Conservation (phyloP, 2,888 invertebrate species). For the Brachyopa scutellaris region DNA sequence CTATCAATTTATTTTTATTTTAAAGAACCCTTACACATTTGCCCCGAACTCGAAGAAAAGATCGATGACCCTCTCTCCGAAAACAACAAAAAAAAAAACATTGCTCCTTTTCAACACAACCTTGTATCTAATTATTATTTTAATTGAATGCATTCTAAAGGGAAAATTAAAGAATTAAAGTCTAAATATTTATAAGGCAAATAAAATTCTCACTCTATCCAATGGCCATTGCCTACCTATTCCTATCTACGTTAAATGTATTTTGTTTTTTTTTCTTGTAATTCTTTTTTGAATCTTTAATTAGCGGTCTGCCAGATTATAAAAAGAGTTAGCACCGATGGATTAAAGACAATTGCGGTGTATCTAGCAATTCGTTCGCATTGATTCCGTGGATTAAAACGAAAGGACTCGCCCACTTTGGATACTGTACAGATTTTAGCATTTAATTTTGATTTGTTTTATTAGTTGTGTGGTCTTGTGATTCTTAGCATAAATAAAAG, state of each 20-base stretch:
- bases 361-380: slow-evolving; percentile 77
- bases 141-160: slow-evolving; percentile 51
- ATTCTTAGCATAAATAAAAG: neutral
- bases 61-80: slow-evolving; percentile 32
- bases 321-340: slow-evolving; percentile 74
- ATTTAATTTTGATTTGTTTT: too few species aligned
- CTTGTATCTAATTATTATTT: slow-evolving; percentile 34
- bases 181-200: slow-evolving; percentile 20
- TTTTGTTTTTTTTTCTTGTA: neutral
- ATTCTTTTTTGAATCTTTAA: slow-evolving; percentile 75
- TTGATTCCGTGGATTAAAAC: slow-evolving; percentile 20
- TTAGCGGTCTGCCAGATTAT: slow-evolving; percentile 74
- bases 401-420: neutral
- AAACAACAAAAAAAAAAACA: neutral
- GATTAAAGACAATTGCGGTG: slow-evolving; percentile 77
- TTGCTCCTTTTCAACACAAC: neutral
- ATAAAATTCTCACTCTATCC: slow-evolving; percentile 20
- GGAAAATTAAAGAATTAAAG: slow-evolving; percentile 1
- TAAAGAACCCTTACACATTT: neutral
- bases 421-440: neutral
- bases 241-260: neutral
- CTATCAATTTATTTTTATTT: too few species aligned
- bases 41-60: neutral
- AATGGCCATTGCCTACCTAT: slow-evolving; percentile 26
- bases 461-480: too few species aligned